phyloP scores from a whole-genome alignment of 2,113 vertebrate species.

The Stegostoma tigrinum region DNA sequence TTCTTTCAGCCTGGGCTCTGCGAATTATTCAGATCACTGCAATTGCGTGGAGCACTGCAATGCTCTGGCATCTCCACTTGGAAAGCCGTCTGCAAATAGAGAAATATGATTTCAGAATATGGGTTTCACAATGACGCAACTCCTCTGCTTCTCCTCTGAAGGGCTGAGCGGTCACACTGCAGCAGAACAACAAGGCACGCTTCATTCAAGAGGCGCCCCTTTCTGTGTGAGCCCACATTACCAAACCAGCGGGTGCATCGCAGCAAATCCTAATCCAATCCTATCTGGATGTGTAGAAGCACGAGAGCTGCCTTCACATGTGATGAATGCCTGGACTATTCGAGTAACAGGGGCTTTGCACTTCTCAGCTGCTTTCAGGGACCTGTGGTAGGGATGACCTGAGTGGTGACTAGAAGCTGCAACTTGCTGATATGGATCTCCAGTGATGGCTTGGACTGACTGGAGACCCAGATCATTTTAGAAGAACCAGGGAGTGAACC shows the following conservation, averaged over 20 bases:
- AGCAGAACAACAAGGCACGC: neutral
- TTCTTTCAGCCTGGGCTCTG: neutral
- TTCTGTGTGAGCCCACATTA: neutral
- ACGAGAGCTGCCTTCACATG: neutral
- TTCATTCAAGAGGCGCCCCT: neutral
- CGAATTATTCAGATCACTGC: neutral
- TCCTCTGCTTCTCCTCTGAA: neutral
- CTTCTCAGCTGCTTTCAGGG: neutral
- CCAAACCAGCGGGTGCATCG: neutral
- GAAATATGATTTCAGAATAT: neutral
- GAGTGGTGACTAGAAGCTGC: neutral
- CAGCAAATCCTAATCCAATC: neutral
- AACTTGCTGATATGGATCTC: neutral
- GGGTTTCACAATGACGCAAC: too few species aligned
- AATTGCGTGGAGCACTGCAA: neutral
- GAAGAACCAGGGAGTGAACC: neutral
- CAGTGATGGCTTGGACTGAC: neutral
- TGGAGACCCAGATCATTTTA: neutral
- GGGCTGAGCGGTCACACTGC: neutral
- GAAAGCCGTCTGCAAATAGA: neutral
- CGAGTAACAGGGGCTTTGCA: neutral
- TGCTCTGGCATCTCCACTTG: neutral
- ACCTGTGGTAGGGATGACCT: neutral
- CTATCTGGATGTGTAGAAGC: neutral
- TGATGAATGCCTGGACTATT: neutral